Evolutionary conservation across 2,888 invertebrate genomes (phyloP).

Genomic region (Leuctra nigra): DNA sequence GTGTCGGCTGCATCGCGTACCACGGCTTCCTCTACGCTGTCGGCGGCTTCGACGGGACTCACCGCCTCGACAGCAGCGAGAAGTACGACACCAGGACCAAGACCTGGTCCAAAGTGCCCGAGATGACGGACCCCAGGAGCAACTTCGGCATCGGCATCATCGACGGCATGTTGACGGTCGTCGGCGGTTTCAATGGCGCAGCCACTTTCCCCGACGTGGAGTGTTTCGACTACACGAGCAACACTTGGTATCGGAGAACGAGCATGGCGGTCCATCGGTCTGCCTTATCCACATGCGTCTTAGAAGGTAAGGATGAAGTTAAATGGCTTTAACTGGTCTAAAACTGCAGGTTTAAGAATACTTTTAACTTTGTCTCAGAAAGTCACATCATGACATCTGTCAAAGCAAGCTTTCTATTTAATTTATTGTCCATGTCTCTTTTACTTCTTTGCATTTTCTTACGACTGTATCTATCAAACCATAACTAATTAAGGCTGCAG

Average conservation of each 20-base stretch:
- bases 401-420: too few species aligned
- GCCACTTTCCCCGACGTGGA: neutral
- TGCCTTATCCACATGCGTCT: neutral
- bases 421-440: too few species aligned
- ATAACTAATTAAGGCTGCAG: too few species aligned
- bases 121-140: neutral
- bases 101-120: neutral
- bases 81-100: slow-evolving; percentile 46
- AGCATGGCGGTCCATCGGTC: neutral
- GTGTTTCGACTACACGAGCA: neutral
- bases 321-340: too few species aligned
- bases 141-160: neutral
- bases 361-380: too few species aligned
- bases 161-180: neutral
- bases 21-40: slow-evolving; percentile 63
- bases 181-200: slow-evolving; percentile 2
- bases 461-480: too few species aligned
- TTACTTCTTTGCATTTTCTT: too few species aligned
- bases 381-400: too few species aligned
- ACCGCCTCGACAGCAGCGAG: slow-evolving; percentile 83
- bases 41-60: slow-evolving; percentile 82
- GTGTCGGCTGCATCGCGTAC: slow-evolving; percentile 83
- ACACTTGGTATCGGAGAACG: neutral
- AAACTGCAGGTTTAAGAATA: too few species aligned
- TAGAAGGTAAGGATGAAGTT: too few species aligned